Evolutionary conservation across 92 coral and sea anemone species (phyloP).

Genomic region (Palythoa grandis): DNA sequence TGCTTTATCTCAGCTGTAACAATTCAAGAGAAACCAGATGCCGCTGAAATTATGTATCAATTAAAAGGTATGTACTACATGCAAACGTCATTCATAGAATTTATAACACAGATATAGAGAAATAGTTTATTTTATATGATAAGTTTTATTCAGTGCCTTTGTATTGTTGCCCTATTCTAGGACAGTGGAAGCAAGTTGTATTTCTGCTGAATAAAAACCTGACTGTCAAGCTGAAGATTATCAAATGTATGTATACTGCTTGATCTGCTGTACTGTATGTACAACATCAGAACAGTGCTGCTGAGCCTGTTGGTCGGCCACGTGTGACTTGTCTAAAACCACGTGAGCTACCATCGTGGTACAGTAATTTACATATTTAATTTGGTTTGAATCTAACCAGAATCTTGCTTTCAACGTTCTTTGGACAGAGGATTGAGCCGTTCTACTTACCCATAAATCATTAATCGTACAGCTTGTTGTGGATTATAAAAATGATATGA

Average conservation of each 20-base stretch:
- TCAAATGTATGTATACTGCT: slow-evolving; percentile 75
- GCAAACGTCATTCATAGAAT: neutral
- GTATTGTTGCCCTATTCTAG: slow-evolving; percentile 45
- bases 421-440: too few species aligned
- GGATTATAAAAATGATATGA: too few species aligned
- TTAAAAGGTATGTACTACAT: slow-evolving; percentile 69
- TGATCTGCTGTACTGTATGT: neutral
- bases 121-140: too few species aligned
- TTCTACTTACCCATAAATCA: too few species aligned
- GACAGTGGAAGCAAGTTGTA: slow-evolving; percentile 77
- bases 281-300: neutral
- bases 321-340: too few species aligned
- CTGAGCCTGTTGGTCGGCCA: too few species aligned
- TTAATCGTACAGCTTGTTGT: too few species aligned
- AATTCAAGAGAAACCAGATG: slow-evolving; percentile 85
- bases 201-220: slow-evolving; percentile 89
- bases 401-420: too few species aligned
- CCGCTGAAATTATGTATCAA: slow-evolving; percentile 88
- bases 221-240: slow-evolving; percentile 90
- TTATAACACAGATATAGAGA: neutral
- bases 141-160: neutral
- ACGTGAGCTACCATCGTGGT: too few species aligned
- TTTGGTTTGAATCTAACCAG: too few species aligned
- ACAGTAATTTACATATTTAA: too few species aligned
- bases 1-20: slow-evolving; percentile 40